A percentile compares a stretch with the other conserved stretches of the same genome.
phyloP scores from a whole-genome alignment of 1,140 invertebrate genomes.

The Sinella curviseta region DNA sequence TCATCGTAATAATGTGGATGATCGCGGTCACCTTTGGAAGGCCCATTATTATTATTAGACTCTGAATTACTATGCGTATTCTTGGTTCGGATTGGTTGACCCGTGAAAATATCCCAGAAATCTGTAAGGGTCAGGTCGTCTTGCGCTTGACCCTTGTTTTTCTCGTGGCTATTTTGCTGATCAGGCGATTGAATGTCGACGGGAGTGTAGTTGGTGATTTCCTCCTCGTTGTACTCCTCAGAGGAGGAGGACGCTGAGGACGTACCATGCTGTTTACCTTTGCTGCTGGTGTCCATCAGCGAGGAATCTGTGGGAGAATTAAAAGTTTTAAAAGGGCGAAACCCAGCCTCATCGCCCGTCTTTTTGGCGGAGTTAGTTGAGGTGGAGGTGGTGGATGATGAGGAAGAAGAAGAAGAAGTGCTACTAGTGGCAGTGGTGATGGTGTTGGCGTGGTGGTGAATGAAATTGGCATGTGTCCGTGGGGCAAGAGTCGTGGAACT shows the following conservation, averaged over 20 bases:
- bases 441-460: constrained; percentile 8
- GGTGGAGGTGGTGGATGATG: constrained; percentile 58
- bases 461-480: constrained; percentile 10
- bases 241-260: constrained; percentile 12
- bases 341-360: constrained; percentile 5
- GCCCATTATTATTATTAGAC: background rate
- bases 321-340: constrained; percentile 14
- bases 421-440: background rate
- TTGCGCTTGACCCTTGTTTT: constrained; percentile 45
- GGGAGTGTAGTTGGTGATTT: constrained; percentile 39
- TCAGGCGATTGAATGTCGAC: constrained; percentile 18
- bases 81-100: background rate
- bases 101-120: constrained; percentile 45
- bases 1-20: constrained; percentile 14
- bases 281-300: background rate
- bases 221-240: constrained; percentile 36
- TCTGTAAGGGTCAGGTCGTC: constrained; percentile 41
- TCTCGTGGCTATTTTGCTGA: constrained; percentile 48
- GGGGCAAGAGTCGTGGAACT: constrained; percentile 5
- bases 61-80: background rate
- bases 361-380: constrained; percentile 9
- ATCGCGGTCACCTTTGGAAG: background rate
- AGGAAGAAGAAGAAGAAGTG: constrained; percentile 8
- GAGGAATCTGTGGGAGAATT: constrained; percentile 24
- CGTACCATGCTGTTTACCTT: background rate